Evolutionary conservation across 2,797 vertebrate genomes (phyloP), one percentile per base, ranked within the genome.

Genomic region (Poecile montanus): DNA sequence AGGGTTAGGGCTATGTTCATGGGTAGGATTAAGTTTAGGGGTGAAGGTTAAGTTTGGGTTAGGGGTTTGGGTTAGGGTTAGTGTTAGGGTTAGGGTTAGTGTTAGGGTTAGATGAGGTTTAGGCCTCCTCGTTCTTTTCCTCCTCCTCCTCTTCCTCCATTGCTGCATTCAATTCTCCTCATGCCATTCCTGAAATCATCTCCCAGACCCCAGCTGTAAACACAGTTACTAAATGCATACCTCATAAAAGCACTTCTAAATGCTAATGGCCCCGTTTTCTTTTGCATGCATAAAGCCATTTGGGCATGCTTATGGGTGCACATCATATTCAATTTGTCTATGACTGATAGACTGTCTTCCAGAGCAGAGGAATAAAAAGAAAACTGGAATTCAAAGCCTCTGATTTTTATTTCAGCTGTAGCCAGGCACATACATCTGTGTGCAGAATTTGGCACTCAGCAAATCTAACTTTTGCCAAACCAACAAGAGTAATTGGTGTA

Each of bases 401-500:
- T 97, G 95, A 97, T 97, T 97, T 97, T 96, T 91, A 94, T 97
- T 97, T 97, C 96, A 97, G 91, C 32, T 12, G 77, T 95, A 96
- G 96, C 94, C 96, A 97, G 95, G 83, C 95, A 79, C 63, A 91
- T 70, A 70, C 96, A 96, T 96, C 95, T 95, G 94, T 95, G 95
- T 82, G 91, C 85, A 50, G 92, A 75, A 94, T 76, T 38, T 96
- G 95, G 96, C 96, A 88, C 51, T n/a, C 58, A 72, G 75, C 44
- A 74, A 51, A 44, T 36, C 66, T 32, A 62, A 92, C 81, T 92
- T 94, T 91, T 95, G 95, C 96, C 95, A 97, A 94, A 81, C 45
- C 91, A 80, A 25, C 80, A 6, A 74, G 74, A 93, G 85, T 60
- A 36, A 80, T 88, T 94, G 94, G 96, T 91, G 85, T 68, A 85